Evolutionary conservation across 2,113 vertebrate species (phyloP).

Genomic region (Callorhinus ursinus): DNA sequence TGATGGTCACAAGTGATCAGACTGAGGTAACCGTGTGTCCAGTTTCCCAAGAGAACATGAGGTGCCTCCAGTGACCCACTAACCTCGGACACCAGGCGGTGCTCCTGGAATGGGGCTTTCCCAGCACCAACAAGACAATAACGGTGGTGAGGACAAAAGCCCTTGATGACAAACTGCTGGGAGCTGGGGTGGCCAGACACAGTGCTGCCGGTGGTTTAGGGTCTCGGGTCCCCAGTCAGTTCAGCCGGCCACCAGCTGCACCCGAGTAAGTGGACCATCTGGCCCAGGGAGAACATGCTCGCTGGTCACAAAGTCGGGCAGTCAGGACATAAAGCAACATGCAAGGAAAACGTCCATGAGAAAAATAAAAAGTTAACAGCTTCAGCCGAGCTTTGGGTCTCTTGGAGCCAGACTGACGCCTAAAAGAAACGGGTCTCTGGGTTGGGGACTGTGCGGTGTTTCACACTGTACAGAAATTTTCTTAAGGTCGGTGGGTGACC

Average conservation of each 20-base stretch:
- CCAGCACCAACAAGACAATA: background rate
- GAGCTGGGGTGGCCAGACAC: no score
- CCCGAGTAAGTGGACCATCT: no score
- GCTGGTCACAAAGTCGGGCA: background rate
- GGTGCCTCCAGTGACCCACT: background rate
- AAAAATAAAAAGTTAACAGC: no score
- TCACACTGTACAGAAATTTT: background rate
- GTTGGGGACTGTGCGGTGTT: background rate
- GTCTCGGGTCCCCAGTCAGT: no score
- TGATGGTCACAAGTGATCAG: background rate
- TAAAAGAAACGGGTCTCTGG: background rate
- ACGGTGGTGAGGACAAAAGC: background rate
- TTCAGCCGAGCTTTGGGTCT: background rate
- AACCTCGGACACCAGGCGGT: background rate
- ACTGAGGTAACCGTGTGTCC: background rate
- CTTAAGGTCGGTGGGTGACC: background rate
- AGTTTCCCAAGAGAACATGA: background rate
- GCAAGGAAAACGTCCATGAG: no score
- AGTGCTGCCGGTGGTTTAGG: no score
- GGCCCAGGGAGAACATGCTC: no score
- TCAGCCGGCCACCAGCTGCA: no score
- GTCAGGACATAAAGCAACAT: no score
- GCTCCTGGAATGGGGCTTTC: background rate
- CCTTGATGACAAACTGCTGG: no score
- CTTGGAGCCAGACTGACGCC: accelerated